These are phyloP conservation scores for Sebastes hubbsi DNA, from an alignment of 2,797 vertebrate genomes.

Conservation along the genomic window DNA sequence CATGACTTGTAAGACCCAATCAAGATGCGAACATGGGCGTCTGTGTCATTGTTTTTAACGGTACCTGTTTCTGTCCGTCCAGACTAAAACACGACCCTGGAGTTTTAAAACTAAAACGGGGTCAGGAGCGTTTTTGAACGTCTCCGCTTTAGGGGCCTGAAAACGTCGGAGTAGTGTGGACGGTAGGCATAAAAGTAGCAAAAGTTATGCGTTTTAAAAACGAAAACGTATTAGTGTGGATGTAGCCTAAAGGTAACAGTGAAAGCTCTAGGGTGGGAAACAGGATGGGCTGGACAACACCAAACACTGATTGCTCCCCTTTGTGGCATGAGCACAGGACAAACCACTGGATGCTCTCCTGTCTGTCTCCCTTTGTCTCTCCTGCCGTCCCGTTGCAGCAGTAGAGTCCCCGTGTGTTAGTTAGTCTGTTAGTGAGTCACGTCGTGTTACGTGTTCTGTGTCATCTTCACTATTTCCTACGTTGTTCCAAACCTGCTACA, in stretches of 20 bases:
- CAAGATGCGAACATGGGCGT: no score
- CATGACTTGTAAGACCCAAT: no score
- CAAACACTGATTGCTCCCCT: background rate
- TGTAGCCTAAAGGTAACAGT: background rate
- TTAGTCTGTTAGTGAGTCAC: conserved; percentile 64
- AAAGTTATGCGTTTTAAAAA: no score
- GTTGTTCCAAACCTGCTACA: conserved; percentile 88
- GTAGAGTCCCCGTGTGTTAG: conserved; percentile 54
- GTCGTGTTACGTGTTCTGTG: conserved; percentile 49
- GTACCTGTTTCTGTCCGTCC: no score
- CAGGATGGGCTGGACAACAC: background rate
- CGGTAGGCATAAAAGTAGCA: no score
- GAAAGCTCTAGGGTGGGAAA: background rate
- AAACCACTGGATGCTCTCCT: conserved; percentile 50
- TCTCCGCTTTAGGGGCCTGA: no score
- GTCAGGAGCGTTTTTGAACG: no score
- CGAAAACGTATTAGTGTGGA: no score
- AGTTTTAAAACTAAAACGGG: no score
- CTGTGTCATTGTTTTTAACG: no score
- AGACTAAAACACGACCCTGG: no score
- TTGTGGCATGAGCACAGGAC: conserved; percentile 18
- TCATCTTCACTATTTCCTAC: conserved; percentile 60
- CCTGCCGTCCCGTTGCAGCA: conserved; percentile 26
- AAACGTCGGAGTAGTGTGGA: no score
- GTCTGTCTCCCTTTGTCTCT: conserved; percentile 23